A percentile compares a stretch with the other conserved stretches of the same genome.
Conservation (phyloP, 1,140 invertebrate genomes). For the Halesus radiatus region DNA sequence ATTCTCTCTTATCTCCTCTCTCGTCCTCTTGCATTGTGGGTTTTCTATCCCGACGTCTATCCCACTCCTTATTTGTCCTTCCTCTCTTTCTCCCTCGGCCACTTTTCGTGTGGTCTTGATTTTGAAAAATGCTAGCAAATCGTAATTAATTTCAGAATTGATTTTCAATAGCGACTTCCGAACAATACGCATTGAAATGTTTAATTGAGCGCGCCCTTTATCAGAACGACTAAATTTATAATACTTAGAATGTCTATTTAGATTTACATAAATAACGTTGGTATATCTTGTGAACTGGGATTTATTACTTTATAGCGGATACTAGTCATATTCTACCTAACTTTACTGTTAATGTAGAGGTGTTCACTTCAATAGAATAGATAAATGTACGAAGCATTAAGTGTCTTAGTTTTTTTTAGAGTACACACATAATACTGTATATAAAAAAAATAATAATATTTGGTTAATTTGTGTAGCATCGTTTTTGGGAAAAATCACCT, state of each 20-base stretch:
- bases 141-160: constrained; percentile 56
- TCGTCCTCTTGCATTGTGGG: not conserved
- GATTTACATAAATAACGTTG: not conserved
- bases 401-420: too few relatives aligned
- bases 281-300: not conserved
- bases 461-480: too few relatives aligned
- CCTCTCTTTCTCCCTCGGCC: not conserved
- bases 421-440: too few relatives aligned
- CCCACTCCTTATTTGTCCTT: constrained; percentile 2
- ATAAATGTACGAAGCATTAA: too few relatives aligned
- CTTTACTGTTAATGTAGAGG: too few relatives aligned
- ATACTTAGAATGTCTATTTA: not conserved
- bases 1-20: not conserved
- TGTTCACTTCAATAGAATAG: too few relatives aligned
- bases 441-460: too few relatives aligned
- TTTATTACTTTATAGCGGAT: too few relatives aligned
- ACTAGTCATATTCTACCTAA: too few relatives aligned
- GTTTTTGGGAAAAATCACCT: too few relatives aligned
- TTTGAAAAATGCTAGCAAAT: constrained; percentile 49
- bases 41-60: not conserved
- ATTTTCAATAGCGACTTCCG: constrained; percentile 53
- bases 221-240: constrained; percentile 8
- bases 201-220: constrained; percentile 8
- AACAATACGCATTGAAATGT: constrained; percentile 43
- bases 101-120: constrained; percentile 53